phyloP scores from a whole-genome alignment of 2,888 invertebrate genomes.

The Hedya salicella region DNA sequence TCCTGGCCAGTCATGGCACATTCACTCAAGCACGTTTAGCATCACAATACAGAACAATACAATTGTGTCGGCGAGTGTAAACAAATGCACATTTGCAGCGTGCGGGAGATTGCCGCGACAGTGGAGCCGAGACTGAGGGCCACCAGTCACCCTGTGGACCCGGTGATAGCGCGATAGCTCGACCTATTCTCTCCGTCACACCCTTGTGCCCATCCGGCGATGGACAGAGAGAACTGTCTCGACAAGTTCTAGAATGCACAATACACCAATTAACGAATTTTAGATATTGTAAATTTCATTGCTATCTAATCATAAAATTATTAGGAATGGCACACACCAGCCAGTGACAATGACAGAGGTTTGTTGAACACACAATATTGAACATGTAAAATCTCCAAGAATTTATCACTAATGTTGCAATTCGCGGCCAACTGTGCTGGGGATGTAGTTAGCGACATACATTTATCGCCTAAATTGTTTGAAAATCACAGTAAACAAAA shows the following conservation, averaged over 20 bases:
- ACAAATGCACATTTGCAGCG: conserved; percentile 31
- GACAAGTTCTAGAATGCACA: conserved; percentile 24
- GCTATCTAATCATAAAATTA: neutral
- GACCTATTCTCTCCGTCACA: conserved; percentile 38
- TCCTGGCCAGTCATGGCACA: conserved; percentile 56
- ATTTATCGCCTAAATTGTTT: too few species aligned
- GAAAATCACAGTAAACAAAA: too few species aligned
- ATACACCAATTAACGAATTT: neutral
- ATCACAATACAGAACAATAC: conserved; percentile 53
- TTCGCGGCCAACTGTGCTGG: too few species aligned
- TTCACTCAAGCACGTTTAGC: conserved; percentile 56
- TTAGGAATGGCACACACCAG: neutral
- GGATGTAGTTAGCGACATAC: too few species aligned
- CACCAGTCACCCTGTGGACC: conserved; percentile 14
- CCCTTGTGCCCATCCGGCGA: conserved; percentile 8
- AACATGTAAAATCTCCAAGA: too few species aligned
- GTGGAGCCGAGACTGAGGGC: conserved; percentile 31
- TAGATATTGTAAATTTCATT: neutral
- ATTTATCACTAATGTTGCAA: too few species aligned
- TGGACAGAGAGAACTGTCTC: conserved; percentile 2
- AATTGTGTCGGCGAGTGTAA: conserved; percentile 19
- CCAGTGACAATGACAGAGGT: neutral
- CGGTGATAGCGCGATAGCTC: conserved; percentile 27
- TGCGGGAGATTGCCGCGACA: conserved; percentile 17
- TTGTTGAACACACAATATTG: too few species aligned